A percentile compares a stretch with the other conserved stretches of the same genome.
These are phyloP conservation scores for Chaenodraco wilsoni DNA, from an alignment of 2,797 vertebrate genomes.

Conservation along the genomic window DNA sequence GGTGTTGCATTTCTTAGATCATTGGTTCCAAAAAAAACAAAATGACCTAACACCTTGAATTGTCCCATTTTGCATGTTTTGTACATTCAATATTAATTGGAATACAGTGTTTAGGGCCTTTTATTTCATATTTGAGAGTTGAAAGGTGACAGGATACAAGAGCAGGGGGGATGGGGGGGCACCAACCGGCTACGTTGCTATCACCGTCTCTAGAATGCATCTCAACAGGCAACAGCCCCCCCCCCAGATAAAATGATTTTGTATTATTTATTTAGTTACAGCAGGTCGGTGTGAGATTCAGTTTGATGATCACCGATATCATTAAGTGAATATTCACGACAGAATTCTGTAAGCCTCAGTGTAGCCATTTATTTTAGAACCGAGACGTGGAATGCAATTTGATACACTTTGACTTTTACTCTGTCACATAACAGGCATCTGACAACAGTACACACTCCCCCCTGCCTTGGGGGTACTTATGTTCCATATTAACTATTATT, in stretches of 20 bases:
- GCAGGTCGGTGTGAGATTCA: not conserved
- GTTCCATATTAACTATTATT: not conserved
- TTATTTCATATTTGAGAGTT: not conserved
- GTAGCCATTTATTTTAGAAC: not conserved
- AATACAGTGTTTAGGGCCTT: not conserved
- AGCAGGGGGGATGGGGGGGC: not conserved
- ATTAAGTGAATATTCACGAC: not conserved
- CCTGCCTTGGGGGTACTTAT: not conserved
- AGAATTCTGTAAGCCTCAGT: not conserved
- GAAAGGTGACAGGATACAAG: not conserved
- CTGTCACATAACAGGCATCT: not conserved
- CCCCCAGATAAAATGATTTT: not conserved
- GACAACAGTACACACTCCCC: not conserved
- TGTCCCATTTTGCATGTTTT: not conserved
- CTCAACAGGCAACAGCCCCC: not conserved
- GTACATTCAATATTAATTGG: not conserved
- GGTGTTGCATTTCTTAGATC: not conserved
- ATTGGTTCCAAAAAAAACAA: not conserved
- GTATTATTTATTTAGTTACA: not conserved
- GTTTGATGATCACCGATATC: too few relatives aligned
- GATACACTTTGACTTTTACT: not conserved
- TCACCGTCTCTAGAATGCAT: not conserved
- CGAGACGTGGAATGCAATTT: not conserved
- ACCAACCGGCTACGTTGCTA: not conserved
- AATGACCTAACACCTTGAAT: not conserved